phyloP scores from a whole-genome alignment of 1,140 invertebrate genomes.

The Drosophila carrolli region DNA sequence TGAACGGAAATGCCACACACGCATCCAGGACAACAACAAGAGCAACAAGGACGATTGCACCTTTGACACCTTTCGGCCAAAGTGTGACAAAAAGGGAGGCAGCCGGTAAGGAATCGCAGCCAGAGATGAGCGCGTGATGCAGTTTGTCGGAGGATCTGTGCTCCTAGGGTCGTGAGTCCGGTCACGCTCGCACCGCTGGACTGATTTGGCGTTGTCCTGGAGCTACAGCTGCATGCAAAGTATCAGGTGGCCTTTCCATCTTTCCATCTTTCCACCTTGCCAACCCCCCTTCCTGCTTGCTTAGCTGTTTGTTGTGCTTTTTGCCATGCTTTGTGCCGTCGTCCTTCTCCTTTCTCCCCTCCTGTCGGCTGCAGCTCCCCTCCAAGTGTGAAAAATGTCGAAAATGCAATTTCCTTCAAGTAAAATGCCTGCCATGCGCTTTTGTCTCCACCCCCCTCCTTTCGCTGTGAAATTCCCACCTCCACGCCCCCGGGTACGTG shows the following conservation, averaged over 20 bases:
- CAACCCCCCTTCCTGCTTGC: conserved; percentile 28
- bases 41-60: conserved; percentile 64
- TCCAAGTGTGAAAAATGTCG: conserved; percentile 82
- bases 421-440: conserved; percentile 83
- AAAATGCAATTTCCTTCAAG: conserved; percentile 83
- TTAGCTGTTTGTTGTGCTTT: conserved; percentile 68
- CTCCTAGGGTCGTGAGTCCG: conserved; percentile 1
- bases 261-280: no score
- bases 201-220: conserved; percentile 23
- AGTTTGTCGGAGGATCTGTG: background rate
- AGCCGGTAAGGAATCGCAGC: conserved; percentile 22
- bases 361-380: conserved; percentile 34
- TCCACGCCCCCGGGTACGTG: conserved; percentile 53
- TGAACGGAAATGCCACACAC: conserved; percentile 82
- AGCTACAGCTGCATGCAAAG: conserved; percentile 71
- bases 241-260: conserved; percentile 47
- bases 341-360: conserved; percentile 11
- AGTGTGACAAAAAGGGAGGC: conserved; percentile 68
- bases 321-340: conserved; percentile 70
- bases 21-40: conserved; percentile 53
- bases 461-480: background rate
- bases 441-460: conserved; percentile 46
- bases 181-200: conserved; percentile 23
- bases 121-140: conserved; percentile 43
- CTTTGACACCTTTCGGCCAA: conserved; percentile 79